Percentiles rank a stretch among this genome's conserved stretches.
Conservation (phyloP, 2,888 invertebrate genomes). For the Dusona sp. region DNA sequence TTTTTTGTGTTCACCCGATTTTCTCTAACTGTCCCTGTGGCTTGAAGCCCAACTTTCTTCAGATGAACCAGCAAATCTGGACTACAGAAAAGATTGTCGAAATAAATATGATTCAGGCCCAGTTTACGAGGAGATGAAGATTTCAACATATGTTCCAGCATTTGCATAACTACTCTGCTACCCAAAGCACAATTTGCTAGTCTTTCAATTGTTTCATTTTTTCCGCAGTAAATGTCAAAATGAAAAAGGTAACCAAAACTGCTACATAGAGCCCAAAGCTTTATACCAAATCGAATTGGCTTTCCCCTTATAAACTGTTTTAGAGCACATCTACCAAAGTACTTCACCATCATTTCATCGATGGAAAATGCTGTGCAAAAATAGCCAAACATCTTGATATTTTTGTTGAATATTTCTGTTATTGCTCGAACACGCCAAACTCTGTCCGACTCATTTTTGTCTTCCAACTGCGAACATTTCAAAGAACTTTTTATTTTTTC, state of each 20-base stretch:
- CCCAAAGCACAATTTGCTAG: constrained; percentile 49
- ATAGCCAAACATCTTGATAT: constrained; percentile 14
- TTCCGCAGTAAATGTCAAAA: constrained; percentile 46
- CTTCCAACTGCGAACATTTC: constrained; percentile 7
- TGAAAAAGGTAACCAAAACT: constrained; percentile 37
- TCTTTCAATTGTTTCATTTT: constrained; percentile 19
- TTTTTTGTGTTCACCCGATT: constrained; percentile 65
- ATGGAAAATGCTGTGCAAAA: constrained; percentile 41
- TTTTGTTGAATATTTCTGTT: constrained; percentile 41
- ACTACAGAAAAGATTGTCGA: constrained; percentile 67
- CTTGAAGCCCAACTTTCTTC: constrained; percentile 63
- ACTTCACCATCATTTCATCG: constrained; percentile 52
- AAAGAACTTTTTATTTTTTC: constrained; percentile 34
- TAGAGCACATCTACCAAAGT: constrained; percentile 26
- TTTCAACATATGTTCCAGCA: constrained; percentile 48
- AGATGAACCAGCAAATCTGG: constrained; percentile 67
- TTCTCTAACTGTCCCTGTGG: constrained; percentile 67
- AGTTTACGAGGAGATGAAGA: constrained; percentile 49
- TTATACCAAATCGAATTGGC: constrained; percentile 41
- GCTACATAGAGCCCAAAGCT: constrained; percentile 48
- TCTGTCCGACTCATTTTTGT: constrained; percentile 12
- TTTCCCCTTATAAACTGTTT: constrained; percentile 56
- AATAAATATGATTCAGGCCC: constrained; percentile 63
- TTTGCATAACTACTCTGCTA: constrained; percentile 36
- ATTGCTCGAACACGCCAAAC: constrained; percentile 16